Conservation (phyloP, 2,797 vertebrate genomes). For the Pseudochirops corinnae region DNA sequence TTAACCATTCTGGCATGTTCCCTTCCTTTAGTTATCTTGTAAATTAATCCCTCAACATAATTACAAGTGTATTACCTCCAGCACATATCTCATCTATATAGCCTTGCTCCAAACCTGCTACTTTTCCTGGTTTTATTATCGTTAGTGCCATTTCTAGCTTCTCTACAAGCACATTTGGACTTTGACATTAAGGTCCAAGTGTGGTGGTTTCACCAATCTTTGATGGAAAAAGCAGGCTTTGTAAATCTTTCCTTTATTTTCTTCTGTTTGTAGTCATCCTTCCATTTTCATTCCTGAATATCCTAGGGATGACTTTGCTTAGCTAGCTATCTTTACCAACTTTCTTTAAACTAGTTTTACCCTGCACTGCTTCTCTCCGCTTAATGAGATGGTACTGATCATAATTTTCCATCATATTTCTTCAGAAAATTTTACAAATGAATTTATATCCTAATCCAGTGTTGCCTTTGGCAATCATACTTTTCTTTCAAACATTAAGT, state of each 20-base stretch:
- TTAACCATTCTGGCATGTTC: neutral
- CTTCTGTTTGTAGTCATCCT: neutral
- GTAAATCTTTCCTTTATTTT: neutral
- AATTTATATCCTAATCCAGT: neutral
- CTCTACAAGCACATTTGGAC: neutral
- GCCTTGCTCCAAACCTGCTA: neutral
- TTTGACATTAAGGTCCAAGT: neutral
- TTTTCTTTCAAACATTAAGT: neutral
- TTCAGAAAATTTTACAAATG: neutral
- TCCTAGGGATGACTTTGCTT: neutral
- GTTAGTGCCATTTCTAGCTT: neutral
- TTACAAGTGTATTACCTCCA: neutral
- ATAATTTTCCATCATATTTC: neutral
- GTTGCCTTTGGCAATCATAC: neutral
- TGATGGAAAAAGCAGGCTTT: neutral
- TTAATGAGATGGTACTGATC: neutral
- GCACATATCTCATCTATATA: neutral
- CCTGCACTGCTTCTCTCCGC: neutral
- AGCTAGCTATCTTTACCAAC: neutral
- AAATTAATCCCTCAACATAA: neutral
- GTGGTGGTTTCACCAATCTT: neutral
- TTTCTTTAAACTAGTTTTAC: neutral
- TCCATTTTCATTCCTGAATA: neutral
- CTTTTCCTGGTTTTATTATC: neutral
- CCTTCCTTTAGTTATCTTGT: neutral